Evolutionary conservation across 2,797 vertebrate genomes (phyloP).

Genomic region (Siniperca undulata): DNA sequence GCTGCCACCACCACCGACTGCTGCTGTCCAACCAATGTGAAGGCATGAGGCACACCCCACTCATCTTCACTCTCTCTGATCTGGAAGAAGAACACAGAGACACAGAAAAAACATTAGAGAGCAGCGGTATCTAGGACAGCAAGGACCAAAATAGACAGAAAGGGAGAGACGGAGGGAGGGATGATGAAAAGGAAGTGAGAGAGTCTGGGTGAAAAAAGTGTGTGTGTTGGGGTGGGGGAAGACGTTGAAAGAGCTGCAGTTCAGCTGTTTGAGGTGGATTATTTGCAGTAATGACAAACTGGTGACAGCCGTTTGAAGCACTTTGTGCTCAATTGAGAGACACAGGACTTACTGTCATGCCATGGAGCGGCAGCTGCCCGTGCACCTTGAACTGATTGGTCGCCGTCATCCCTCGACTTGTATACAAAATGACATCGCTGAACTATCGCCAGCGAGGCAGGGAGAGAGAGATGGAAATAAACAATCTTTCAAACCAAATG

Average conservation of each 20-base stretch:
- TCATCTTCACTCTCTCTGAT: slow-evolving; percentile 96
- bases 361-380: slow-evolving; percentile 92
- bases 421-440: slow-evolving; percentile 94
- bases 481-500: not conserved
- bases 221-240: slow-evolving; percentile 9
- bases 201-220: not conserved
- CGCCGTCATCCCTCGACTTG: slow-evolving; percentile 93
- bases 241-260: slow-evolving; percentile 30
- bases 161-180: slow-evolving; percentile 45
- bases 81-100: slow-evolving; percentile 80
- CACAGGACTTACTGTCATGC: slow-evolving; percentile 92
- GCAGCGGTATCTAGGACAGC: slow-evolving; percentile 70
- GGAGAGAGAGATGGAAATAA: not conserved
- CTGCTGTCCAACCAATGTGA: slow-evolving; percentile 92
- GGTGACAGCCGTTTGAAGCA: slow-evolving; percentile 47
- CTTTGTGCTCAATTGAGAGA: slow-evolving; percentile 12
- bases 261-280: slow-evolving; percentile 49
- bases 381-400: slow-evolving; percentile 98
- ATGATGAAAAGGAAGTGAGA: slow-evolving; percentile 45
- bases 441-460: slow-evolving; percentile 84
- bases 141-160: slow-evolving; percentile 71
- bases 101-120: slow-evolving; percentile 66
- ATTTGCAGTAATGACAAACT: slow-evolving; percentile 60
- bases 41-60: slow-evolving; percentile 96
- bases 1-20: slow-evolving; percentile 96